Conservation (phyloP, 2,797 vertebrate species). For the Pygocentrus nattereri region DNA sequence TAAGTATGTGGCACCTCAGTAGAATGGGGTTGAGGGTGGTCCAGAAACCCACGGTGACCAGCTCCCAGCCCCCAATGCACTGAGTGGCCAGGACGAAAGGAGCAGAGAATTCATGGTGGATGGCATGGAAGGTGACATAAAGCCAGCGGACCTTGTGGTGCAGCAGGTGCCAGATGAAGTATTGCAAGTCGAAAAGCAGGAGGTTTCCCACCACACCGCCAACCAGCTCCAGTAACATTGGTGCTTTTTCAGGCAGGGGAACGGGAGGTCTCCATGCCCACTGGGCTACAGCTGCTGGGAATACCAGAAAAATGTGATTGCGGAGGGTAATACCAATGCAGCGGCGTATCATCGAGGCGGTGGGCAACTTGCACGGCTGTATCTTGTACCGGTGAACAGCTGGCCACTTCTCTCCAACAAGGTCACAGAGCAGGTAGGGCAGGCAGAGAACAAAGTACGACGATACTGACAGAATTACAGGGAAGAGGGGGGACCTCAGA, state of each 20-base stretch:
- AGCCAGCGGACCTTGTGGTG: constrained; percentile 77
- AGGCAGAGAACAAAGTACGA: constrained; percentile 77
- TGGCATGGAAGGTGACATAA: constrained; percentile 77
- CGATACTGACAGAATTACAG: constrained; percentile 73
- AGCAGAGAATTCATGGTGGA: constrained; percentile 73
- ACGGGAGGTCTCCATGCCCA: constrained; percentile 78
- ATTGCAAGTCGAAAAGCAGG: constrained; percentile 81
- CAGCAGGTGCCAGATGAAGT: constrained; percentile 81
- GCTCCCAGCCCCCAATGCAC: constrained; percentile 75
- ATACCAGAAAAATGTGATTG: constrained; percentile 77
- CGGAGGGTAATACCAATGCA: constrained; percentile 76
- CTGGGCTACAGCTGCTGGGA: constrained; percentile 77
- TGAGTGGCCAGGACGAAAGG: constrained; percentile 75
- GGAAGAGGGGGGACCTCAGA: constrained; percentile 78
- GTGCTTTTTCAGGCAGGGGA: constrained; percentile 73
- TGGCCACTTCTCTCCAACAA: constrained; percentile 73
- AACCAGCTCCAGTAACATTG: constrained; percentile 68
- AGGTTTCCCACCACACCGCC: constrained; percentile 73
- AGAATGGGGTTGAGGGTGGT: constrained; percentile 74
- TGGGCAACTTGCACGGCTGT: constrained; percentile 70
- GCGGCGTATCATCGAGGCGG: constrained; percentile 71
- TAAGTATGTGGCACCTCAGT: constrained; percentile 75
- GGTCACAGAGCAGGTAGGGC: constrained; percentile 74
- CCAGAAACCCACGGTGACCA: constrained; percentile 77
- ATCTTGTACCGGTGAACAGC: constrained; percentile 76